A percentile compares a stretch with the other conserved stretches of the same genome.
Evolutionary conservation across 2,888 invertebrate species (phyloP).

Genomic region (Erebia palarica): DNA sequence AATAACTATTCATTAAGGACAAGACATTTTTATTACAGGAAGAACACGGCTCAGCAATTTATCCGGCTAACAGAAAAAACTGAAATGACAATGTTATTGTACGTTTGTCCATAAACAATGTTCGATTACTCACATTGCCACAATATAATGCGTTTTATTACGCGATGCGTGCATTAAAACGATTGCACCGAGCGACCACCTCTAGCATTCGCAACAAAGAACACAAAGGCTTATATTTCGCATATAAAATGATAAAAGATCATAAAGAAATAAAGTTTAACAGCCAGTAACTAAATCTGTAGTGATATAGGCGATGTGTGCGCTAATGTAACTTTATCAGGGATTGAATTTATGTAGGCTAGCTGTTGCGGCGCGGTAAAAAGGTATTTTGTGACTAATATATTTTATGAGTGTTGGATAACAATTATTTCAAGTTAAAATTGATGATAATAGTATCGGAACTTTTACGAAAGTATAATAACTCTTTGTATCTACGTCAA

Average conservation of each 20-base stretch:
- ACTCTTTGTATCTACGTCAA: no score
- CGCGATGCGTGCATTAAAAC: slow-evolving; percentile 46
- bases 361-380: slow-evolving; percentile 40
- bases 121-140: slow-evolving; percentile 70
- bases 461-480: no score
- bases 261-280: slow-evolving; percentile 71
- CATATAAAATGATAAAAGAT: slow-evolving; percentile 62
- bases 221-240: slow-evolving; percentile 54
- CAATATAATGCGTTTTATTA: slow-evolving; percentile 63
- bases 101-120: slow-evolving; percentile 55
- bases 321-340: slow-evolving; percentile 43
- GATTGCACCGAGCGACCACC: slow-evolving; percentile 46
- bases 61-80: slow-evolving; percentile 50
- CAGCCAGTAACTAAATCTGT: slow-evolving; percentile 62
- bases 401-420: slow-evolving; percentile 22
- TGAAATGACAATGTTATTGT: slow-evolving; percentile 58
- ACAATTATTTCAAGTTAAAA: slow-evolving; percentile 26
- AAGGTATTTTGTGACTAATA: slow-evolving; percentile 31
- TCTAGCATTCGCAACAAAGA: slow-evolving; percentile 56
- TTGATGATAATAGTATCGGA: slow-evolving; percentile 4
- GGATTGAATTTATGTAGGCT: slow-evolving; percentile 46
- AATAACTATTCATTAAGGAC: slow-evolving; percentile 45
- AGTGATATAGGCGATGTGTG: slow-evolving; percentile 47
- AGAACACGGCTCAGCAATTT: slow-evolving; percentile 51
- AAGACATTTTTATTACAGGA: slow-evolving; percentile 56